A percentile compares a stretch with the other conserved stretches of the same genome.
phyloP scores from a whole-genome alignment of 2,113 vertebrate species.

The Tursiops truncatus region DNA sequence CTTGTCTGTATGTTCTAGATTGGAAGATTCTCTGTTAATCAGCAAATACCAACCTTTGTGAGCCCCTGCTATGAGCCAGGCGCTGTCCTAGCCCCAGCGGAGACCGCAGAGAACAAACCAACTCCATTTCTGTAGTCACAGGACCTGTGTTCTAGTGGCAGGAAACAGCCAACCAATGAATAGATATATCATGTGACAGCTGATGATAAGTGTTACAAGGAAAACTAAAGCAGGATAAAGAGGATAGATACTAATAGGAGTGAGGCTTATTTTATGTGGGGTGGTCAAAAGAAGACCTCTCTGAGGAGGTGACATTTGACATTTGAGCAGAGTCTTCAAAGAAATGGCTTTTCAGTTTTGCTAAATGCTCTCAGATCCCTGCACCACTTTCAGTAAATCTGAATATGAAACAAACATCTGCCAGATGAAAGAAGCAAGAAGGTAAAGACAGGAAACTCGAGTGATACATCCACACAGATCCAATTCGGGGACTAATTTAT shows the following conservation, averaged over 20 bases:
- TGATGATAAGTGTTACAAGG: background rate
- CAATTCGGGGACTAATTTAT: conserved; percentile 62
- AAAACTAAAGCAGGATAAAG: background rate
- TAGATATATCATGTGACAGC: background rate
- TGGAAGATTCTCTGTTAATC: background rate
- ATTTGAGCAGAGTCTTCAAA: conserved; percentile 32
- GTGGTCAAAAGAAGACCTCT: conserved; percentile 31
- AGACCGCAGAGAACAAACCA: background rate
- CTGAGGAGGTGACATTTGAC: background rate
- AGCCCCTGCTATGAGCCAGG: background rate
- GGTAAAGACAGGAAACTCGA: conserved; percentile 52
- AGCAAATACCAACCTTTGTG: background rate
- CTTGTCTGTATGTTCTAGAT: background rate
- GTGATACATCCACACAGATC: conserved; percentile 61
- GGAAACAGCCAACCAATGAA: background rate
- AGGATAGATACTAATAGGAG: background rate
- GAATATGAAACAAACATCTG: conserved; percentile 65
- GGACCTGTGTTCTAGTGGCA: background rate
- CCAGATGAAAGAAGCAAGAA: conserved; percentile 58
- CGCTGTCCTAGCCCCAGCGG: background rate
- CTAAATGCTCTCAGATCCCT: conserved; percentile 29
- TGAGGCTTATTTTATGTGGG: background rate
- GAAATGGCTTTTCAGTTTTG: conserved; percentile 26
- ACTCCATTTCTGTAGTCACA: fast-evolving
- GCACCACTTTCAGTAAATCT: conserved; percentile 46